These are phyloP conservation scores for Stomatorhinus walkeri DNA, from an alignment of 2,797 vertebrate genomes.

Conservation along the genomic window DNA sequence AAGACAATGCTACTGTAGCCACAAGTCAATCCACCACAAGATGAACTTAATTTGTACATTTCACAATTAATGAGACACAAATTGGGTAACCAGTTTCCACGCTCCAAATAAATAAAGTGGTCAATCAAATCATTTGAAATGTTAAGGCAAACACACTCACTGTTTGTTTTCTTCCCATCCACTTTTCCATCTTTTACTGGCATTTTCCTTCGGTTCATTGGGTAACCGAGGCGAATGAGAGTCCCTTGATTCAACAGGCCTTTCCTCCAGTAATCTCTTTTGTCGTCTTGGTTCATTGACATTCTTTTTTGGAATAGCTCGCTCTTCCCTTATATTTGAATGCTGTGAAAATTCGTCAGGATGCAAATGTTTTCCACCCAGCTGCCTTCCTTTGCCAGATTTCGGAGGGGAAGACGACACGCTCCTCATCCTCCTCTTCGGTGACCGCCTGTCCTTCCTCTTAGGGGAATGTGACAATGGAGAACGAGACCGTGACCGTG, in stretches of 20 bases:
- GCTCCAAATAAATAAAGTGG: background rate
- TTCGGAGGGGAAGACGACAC: conserved; percentile 71
- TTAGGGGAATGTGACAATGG: conserved; percentile 75
- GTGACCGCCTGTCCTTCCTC: conserved; percentile 81
- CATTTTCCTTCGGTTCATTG: conserved; percentile 72
- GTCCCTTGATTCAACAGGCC: conserved; percentile 62
- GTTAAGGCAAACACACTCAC: conserved; percentile 57
- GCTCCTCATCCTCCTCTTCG: conserved; percentile 77
- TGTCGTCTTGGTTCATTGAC: conserved; percentile 69
- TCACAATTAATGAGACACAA: background rate
- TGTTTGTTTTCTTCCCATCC: conserved; percentile 94
- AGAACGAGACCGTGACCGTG: conserved; percentile 73
- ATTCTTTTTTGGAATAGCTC: conserved; percentile 68
- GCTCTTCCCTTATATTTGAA: conserved; percentile 68
- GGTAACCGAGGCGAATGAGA: conserved; percentile 64
- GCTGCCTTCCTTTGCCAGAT: conserved; percentile 63
- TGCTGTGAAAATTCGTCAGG: conserved; percentile 59
- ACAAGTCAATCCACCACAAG: background rate
- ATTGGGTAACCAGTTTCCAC: background rate
- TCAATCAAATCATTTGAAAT: background rate
- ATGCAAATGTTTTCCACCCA: conserved; percentile 64
- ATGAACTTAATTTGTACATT: background rate
- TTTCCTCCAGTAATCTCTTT: conserved; percentile 79
- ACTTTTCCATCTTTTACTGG: conserved; percentile 86
- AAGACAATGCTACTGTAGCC: background rate